Percentiles rank a stretch among this genome's conserved stretches.
phyloP scores from a whole-genome alignment of 2,113 vertebrate species.

The Hymenochirus boettgeri region DNA sequence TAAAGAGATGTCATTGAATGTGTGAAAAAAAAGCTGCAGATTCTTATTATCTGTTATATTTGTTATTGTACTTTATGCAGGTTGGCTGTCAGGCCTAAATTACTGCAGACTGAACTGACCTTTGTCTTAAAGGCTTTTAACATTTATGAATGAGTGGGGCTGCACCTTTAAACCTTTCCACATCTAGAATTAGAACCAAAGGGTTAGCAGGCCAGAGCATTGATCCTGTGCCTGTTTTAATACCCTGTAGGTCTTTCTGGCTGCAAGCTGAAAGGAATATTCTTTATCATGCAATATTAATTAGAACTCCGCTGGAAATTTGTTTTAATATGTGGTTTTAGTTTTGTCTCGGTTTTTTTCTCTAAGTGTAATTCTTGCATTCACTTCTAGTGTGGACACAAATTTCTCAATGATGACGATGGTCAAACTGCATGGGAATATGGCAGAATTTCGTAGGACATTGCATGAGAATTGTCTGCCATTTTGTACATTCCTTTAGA shows the following conservation, averaged over 20 bases:
- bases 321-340: slow-evolving; percentile 1
- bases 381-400: slow-evolving; percentile 25
- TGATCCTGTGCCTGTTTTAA: neutral
- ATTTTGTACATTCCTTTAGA: slow-evolving; percentile 21
- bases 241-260: neutral
- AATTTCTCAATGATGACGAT: slow-evolving; percentile 11
- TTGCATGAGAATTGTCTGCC: slow-evolving; percentile 38
- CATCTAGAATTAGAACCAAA: slow-evolving; percentile 12
- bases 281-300: neutral
- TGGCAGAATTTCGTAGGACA: slow-evolving; percentile 36
- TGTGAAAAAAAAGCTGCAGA: slow-evolving; percentile 10
- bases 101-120: slow-evolving; percentile 14
- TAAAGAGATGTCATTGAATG: neutral
- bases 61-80: slow-evolving; percentile 18
- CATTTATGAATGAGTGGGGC: slow-evolving; percentile 13
- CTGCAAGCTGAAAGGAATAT: slow-evolving; percentile 2
- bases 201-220: neutral
- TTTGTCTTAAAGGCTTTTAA: neutral
- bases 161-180: slow-evolving; percentile 28
- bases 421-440: slow-evolving; percentile 35
- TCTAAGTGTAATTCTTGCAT: slow-evolving; percentile 21
- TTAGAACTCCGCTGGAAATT: slow-evolving; percentile 2
- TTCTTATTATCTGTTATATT: slow-evolving; percentile 25
- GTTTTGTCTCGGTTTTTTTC: slow-evolving; percentile 12
- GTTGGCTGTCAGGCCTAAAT: slow-evolving; percentile 1